Conservation (phyloP, 2,888 invertebrate species). For the Drosophila kambysellisi region DNA sequence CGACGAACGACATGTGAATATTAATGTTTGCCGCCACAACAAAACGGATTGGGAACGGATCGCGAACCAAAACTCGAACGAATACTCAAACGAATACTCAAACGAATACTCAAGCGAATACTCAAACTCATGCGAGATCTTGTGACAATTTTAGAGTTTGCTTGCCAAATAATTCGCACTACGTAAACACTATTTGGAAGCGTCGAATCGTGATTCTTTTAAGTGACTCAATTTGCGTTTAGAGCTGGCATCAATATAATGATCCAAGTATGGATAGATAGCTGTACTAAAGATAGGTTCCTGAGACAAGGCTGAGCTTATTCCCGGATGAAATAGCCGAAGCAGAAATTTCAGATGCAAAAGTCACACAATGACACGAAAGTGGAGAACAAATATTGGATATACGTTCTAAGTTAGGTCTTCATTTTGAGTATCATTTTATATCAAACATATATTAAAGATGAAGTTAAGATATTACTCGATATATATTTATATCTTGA, state of each 20-base stretch:
- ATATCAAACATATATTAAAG: fast-evolving
- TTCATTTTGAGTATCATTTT: background rate
- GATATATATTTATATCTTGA: background rate
- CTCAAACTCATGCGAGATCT: constrained; percentile 40
- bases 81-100: constrained; percentile 4
- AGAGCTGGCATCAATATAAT: background rate
- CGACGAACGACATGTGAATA: constrained; percentile 82
- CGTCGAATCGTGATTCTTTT: constrained; percentile 8
- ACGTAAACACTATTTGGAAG: constrained; percentile 2
- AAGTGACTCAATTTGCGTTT: background rate
- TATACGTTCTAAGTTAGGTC: background rate
- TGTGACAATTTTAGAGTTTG: constrained; percentile 63
- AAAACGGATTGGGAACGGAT: constrained; percentile 51
- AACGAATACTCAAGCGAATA: constrained; percentile 36
- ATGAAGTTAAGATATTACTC: background rate
- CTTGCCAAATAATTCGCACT: constrained; percentile 39
- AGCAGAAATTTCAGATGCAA: no score
- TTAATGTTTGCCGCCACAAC: constrained; percentile 77
- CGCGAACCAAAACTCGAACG: constrained; percentile 24
- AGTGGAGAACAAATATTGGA: background rate
- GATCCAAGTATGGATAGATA: background rate
- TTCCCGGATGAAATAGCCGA: background rate
- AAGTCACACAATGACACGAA: background rate
- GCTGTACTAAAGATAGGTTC: background rate
- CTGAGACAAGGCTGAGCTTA: background rate